Evolutionary conservation across 2,888 invertebrate genomes (phyloP).

Genomic region (Strigamia crassipes): DNA sequence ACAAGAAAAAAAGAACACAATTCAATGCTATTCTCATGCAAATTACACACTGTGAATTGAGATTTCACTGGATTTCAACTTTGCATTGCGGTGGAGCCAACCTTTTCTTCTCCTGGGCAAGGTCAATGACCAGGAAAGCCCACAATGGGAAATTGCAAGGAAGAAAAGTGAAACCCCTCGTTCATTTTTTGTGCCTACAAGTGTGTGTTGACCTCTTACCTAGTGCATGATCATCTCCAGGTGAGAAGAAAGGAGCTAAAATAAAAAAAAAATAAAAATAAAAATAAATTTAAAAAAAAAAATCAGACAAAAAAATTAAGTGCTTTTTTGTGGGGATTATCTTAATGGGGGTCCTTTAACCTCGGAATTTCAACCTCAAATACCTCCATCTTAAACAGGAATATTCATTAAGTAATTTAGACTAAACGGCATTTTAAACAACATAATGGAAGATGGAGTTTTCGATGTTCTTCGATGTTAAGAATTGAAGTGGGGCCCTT

Average conservation of each 20-base stretch:
- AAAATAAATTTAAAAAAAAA: background rate
- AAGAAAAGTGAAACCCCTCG: slow-evolving; percentile 29
- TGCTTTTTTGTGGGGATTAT: background rate
- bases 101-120: background rate
- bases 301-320: too few species aligned
- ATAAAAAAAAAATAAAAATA: slow-evolving; percentile 59
- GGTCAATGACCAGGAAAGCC: slow-evolving; percentile 40
- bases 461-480: too few species aligned
- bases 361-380: background rate
- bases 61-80: too few species aligned
- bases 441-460: too few species aligned
- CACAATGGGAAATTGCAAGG: slow-evolving; percentile 15
- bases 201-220: slow-evolving; percentile 33
- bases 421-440: too few species aligned
- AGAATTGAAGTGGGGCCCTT: too few species aligned
- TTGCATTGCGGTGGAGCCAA: slow-evolving; percentile 27
- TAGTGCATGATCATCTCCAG: slow-evolving; percentile 13
- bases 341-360: background rate
- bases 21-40: background rate
- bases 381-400: background rate
- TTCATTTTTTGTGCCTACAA: background rate
- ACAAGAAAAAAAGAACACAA: background rate
- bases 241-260: slow-evolving; percentile 68
- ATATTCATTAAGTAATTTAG: too few species aligned
- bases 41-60: background rate